Base-by-base conservation (phyloP, 2,113 vertebrate species). In the Alouatta palliata region DNA sequence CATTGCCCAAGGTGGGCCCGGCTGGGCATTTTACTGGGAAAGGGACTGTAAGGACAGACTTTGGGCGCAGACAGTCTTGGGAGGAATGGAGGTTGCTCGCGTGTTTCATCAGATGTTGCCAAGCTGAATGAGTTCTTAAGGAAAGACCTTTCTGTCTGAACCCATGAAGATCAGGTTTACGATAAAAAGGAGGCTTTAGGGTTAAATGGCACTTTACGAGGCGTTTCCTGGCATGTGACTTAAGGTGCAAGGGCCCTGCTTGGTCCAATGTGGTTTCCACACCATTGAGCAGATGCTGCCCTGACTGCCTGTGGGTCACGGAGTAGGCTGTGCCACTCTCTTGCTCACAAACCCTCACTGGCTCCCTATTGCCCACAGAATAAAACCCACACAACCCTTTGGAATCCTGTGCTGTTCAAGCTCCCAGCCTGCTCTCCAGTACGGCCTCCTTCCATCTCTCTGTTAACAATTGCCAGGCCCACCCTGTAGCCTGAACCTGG, bases 1-100 rank as follows among this genome's bases (percentile, higher is more conserved):
- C 6, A 0, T 9, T 11, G 54, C 56, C 52, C 20, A 0, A 21
- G 3, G 32, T 3, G 32, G 25, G 20, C 2, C 2, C 8, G 3
- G 32, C 37, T 27, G 61, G 49, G 66, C 3, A 16, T 64, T 70
- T n/a, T n/a, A 20, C 84, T 45, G 66, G 45, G 56, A 19, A 13
- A 43, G 79, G 23, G 23, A 1, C 71, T 4, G 0, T 1, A n/a
- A 85, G 89, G 92, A 45, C 21, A 0, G 21, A 13, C 8, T 14
- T 73, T 1, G 0, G 40, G 56, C 10, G 3, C 64, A 30, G 49
- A 49, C 0, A 10, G 37, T 1, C 2, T 20, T 8, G 32, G 43
- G 19, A 32, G 56, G 68, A 40, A 7, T 32, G 25, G 47, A 2
- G 27, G 52, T 43, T 1, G 61, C 58, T 17, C 45, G 0, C 8